Evolutionary conservation across 1,140 invertebrate species (phyloP), one percentile per base, ranked within the genome.

Genomic region (Belonocnema kinseyi): DNA sequence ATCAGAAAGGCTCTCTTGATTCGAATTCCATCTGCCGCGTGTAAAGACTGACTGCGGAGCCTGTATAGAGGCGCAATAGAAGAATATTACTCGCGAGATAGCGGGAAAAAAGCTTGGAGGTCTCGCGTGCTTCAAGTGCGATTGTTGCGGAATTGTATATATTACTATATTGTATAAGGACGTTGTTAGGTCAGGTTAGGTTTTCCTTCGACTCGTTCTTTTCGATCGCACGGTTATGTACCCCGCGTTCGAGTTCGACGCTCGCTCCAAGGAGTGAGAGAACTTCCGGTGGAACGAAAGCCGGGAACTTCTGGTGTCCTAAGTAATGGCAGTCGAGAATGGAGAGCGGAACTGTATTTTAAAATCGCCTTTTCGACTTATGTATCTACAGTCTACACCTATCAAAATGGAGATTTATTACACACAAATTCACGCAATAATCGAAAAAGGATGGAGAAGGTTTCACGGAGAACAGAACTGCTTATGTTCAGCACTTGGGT

Each of bases 231-330:
- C 77, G 75, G 66, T 61, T 71, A 74, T 61, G 56, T 52, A 74
- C 50, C 21, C 71, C 40, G 50, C 50, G 77, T 76, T 75, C 73
- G 82, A 78, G 85, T 85, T 84, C 81, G 82, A 87, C 83, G 81
- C 81, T 85, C 83, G 79, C 77, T 73, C 40, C 74, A 76, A 77
- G 58, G 78, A 81, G 82, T 79, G 83, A 80, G 85, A 81, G 81
- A 85, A 88, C 84, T 88, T 88, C 87, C 86, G 87, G 86, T 81
- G 80, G 58, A 82, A 81, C 82, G 79, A 77, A 66, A 33, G 53
- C 40, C 61, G 72, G 50, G 58, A 71, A 54, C 70, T 77, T 77
- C 40, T 66, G 54, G 61, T 70, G 70, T 73, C 80, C 72, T 76
- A 74, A 84, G 76, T 76, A 72, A 54, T 74, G 79, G 33, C 78